phyloP scores from a whole-genome alignment of 2,797 vertebrate species.

The Peromyscus nudipes region DNA sequence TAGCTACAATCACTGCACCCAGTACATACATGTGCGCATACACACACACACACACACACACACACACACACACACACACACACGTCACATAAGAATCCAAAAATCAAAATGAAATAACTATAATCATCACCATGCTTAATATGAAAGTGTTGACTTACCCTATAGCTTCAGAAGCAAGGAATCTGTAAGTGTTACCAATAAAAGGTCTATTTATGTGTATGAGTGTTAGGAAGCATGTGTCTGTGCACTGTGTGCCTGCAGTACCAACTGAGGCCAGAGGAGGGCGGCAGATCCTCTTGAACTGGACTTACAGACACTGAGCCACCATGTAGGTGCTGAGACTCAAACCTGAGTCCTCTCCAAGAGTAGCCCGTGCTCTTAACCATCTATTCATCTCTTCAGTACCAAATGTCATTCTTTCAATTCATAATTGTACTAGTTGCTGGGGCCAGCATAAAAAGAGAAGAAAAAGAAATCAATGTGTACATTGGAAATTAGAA shows the following conservation, averaged over 20 bases:
- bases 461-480: conserved; percentile 18
- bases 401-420: neutral
- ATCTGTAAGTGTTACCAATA: neutral
- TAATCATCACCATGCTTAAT: neutral
- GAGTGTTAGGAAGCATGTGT: neutral
- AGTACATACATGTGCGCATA: neutral
- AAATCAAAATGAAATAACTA: neutral
- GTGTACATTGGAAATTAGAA: neutral
- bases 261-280: neutral
- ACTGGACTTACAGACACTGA: neutral
- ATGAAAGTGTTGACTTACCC: neutral
- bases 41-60: neutral
- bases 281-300: neutral
- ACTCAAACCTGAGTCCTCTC: neutral
- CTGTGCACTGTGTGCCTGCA: neutral
- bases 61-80: neutral
- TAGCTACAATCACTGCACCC: neutral
- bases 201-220: neutral
- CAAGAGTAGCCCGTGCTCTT: neutral
- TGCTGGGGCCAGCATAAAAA: neutral
- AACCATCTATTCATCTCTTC: neutral
- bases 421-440: neutral
- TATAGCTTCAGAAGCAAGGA: neutral
- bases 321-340: neutral
- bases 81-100: neutral